Evolutionary conservation across 2,888 invertebrate genomes (phyloP), one percentile per base, ranked within the genome.

Genomic region (Drosophila neotestacea): DNA sequence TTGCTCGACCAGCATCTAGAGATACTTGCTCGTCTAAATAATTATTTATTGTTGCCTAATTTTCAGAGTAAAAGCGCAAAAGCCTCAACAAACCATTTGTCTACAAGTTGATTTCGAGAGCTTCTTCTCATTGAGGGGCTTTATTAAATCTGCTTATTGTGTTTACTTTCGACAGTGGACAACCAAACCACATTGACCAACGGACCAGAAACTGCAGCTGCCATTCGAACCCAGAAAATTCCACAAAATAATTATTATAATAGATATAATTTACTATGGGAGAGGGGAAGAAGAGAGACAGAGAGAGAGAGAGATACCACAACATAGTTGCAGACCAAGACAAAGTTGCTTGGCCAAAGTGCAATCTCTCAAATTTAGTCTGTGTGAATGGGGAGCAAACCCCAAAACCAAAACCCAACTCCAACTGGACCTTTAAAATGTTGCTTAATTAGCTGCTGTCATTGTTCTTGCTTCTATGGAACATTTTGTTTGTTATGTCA

Each of bases 211-310:
- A 69, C 41, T 82, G 77, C 83, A 85, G 79, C 82, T 79, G 86
- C 42, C 50, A 38, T 22, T 22, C 47, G 58, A 32, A 16, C 46
- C 39, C 52, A 42, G 42, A 52, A 30, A 52, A 10, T 44, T 41
- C 16, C n/a, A 48, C n/a, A 64, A 74, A 42, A 51, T 38, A 38
- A 34, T 73, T 72, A 83, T 83, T 83, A 76, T 76, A 77, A 70
- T 76, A 77, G 65, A 70, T 73, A 81, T 87, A 79, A 85, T 85
- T 81, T 74, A 85, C 79, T 81, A 63, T 58, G 67, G 63, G 61
- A 42, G n/a, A 56, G 5, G 22, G 22, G 22, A 3, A 22, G 22
- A 22, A 22, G 22, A 22, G 22, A 22, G 2, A 22, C 3, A 22
- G 22, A 22, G 22, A 22, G 1, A 22, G 22, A 22, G 22, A 22